Evolutionary conservation across 92 coral and sea anemone genomes (phyloP), one percentile per base, ranked within the genome.

Genomic region (Epizoanthus scotinus): DNA sequence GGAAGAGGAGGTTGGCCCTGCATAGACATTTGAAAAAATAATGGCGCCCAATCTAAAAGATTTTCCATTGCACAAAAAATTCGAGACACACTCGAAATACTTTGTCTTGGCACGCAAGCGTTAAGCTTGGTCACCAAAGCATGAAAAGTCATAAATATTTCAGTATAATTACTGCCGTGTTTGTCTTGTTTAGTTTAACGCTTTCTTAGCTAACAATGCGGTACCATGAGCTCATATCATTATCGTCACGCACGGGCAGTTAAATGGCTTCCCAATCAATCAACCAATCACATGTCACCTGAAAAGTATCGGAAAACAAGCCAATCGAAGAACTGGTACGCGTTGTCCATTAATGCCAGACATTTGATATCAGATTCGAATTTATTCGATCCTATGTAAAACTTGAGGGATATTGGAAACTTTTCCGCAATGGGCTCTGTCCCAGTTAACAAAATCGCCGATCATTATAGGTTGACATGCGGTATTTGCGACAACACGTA

Each of bases 401-500:
- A 58, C 8, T 8, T 75, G 50, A 49, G 27, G 26, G 15, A 34
- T 5, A 22, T 29, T 40, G 6, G 38, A n/a, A 24, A 29, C 5
- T 50, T 59, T 26, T 75, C 19, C 14, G 63, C 17, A 25, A 92
- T 92, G 97, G 87, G 87, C 52, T 90, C 97, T 0, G 97, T 92
- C 20, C 90, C 88, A 18, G 97, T 92, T 49, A 81, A 92, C 56
- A 82, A 89, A 57, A 92, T 92, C 62, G 82, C 90, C n/a, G 97
- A 92, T 47, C 90, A 92, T 34, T 92, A 92, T 78, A 84, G 89
- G 17, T 49, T 92, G 53, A 56, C 85, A 0, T 92, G 97, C 74
- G 97, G 97, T 42, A 92, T 92, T 57, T 92, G 97, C 63, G 82
- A 81, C 18, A 87, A 90, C 56, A 92, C 94, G 5, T 92, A 92